Evolutionary conservation across 2,797 vertebrate species (phyloP), one percentile per base, ranked within the genome.

Genomic region (Tachyglossus aculeatus): DNA sequence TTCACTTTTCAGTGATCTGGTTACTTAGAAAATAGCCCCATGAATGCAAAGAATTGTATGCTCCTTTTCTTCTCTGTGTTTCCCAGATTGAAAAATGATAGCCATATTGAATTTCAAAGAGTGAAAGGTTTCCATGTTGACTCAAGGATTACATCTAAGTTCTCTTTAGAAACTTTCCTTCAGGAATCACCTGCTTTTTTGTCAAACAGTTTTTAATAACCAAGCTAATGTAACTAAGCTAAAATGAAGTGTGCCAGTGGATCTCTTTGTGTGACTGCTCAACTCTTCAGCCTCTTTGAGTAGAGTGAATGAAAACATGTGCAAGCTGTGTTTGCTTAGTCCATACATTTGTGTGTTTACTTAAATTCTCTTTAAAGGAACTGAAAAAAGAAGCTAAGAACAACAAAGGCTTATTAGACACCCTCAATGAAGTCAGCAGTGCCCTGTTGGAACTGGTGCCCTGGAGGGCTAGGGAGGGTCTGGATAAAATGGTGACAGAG

Each of bases 361-460:
- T 69, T 55, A 50, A 81, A 78, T 64, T 13, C 48, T 14, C 72
- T 83, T 77, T 78, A 56, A 84, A 99, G 98, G 94, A 93, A 32
- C 69, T 99, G 81, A 87, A 96, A 67, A 93, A 94, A 71, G 96
- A 98, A 87, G 92, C 92, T 44, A 95, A 94, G 86, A 92, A 88
- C 34, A 93, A 92, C 80, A 97, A 95, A 86, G 76, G 89, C 32
- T 84, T 91, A 56, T 45, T 99, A 80, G 96, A 98, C 82, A 93
- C 93, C 24, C 86, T 99, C 64, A 99, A 99, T 67, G 97, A 98
- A 78, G 90, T 96, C 58, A 96, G 96, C 88, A 87, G 91, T 36
- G 94, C 95, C 33, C 94, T 99, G 38, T 86, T 98, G 86, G 97
- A 99, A 69, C 90, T 99, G 71, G 96, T 99, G 44, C 98, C 98